These are phyloP conservation scores for Podilymbus podiceps DNA, from an alignment of 2,113 vertebrate species.

Conservation along the genomic window DNA sequence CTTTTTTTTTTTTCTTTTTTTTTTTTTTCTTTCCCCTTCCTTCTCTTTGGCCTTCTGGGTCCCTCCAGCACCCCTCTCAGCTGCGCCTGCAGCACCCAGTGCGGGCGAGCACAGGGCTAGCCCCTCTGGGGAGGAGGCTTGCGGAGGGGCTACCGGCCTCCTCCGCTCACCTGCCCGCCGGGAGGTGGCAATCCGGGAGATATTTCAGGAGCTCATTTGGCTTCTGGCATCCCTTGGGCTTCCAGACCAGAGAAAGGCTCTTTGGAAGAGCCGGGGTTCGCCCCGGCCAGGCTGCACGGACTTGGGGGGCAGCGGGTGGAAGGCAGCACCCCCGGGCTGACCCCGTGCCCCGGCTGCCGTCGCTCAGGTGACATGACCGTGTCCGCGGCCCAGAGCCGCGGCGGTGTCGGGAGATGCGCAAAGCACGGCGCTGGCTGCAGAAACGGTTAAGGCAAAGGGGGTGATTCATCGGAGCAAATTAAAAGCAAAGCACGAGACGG, in stretches of 20 bases:
- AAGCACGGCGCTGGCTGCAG: not conserved
- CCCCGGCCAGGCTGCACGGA: too few species aligned
- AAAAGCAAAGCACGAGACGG: not conserved
- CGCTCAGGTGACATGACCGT: not conserved
- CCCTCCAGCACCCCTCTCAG: not conserved
- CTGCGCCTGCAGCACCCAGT: rapidly evolving
- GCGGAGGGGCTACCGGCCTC: not conserved
- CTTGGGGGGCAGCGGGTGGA: not conserved
- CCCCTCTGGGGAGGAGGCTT: not conserved
- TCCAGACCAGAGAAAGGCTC: not conserved
- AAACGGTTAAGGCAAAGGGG: not conserved
- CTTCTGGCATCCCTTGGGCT: not conserved
- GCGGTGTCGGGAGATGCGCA: not conserved
- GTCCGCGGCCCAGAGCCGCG: not conserved
- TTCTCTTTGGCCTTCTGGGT: too few species aligned
- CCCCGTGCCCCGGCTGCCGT: not conserved
- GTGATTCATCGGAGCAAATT: not conserved
- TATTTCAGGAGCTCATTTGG: not conserved
- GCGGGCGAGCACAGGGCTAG: too few species aligned
- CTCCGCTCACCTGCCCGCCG: not conserved
- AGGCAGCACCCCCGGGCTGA: not conserved
- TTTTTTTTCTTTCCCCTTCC: rapidly evolving
- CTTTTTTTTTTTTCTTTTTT: too few species aligned
- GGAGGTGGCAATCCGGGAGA: not conserved
- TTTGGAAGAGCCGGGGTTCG: not conserved